Percentiles rank a stretch among this genome's conserved stretches.
Conservation (phyloP, 2,888 invertebrate species). For the Dynastes maya region DNA sequence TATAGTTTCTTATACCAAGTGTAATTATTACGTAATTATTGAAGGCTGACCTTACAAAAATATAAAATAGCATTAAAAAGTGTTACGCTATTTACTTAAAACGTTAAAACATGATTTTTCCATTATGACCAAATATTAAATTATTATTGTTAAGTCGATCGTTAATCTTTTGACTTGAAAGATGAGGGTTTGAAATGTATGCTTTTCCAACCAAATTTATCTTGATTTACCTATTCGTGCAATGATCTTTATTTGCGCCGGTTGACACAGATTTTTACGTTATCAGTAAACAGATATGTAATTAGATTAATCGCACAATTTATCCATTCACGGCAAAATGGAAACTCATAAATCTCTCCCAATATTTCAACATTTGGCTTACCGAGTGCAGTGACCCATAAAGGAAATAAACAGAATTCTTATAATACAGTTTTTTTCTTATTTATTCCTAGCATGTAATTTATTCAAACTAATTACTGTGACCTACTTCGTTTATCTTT, state of each 20-base stretch:
- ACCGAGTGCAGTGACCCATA: constrained; percentile 26
- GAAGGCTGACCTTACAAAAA: too few species aligned
- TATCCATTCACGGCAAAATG: neutral
- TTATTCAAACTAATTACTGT: constrained; percentile 20
- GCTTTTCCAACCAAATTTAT: neutral
- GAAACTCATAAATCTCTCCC: constrained; percentile 23
- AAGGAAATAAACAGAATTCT: constrained; percentile 37
- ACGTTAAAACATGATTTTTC: too few species aligned
- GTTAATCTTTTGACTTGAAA: too few species aligned
- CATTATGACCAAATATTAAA: too few species aligned
- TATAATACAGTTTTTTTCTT: constrained; percentile 18
- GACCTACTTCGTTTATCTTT: constrained; percentile 36
- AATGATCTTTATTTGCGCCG: neutral
- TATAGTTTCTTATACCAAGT: too few species aligned
- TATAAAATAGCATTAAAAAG: too few species aligned
- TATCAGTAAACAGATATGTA: constrained; percentile 29
- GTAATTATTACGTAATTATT: too few species aligned
- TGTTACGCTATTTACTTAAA: too few species aligned
- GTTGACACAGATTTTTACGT: constrained; percentile 23
- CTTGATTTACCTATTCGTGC: neutral
- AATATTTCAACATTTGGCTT: constrained; percentile 20
- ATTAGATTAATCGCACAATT: constrained; percentile 31
- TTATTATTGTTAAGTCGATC: too few species aligned
- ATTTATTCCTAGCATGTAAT: constrained; percentile 28
- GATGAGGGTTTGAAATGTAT: too few species aligned